phyloP scores from a whole-genome alignment of 1,140 invertebrate species.

The Megathymus violae region DNA sequence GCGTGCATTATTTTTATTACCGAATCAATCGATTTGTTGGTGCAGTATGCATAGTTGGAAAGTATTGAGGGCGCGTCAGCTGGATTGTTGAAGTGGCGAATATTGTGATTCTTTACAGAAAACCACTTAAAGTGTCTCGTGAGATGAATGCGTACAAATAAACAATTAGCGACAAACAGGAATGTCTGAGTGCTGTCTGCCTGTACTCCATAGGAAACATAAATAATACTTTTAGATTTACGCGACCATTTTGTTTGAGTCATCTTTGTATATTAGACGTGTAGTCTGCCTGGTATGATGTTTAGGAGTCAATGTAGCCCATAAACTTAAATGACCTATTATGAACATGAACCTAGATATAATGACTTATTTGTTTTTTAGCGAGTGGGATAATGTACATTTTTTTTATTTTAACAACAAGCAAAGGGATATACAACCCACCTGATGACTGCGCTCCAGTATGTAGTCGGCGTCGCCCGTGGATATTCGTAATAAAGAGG shows the following conservation, averaged over 20 bases:
- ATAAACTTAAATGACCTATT: no score
- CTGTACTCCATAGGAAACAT: conserved; percentile 22
- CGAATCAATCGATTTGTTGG: conserved; percentile 18
- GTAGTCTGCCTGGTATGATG: no score
- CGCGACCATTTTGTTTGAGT: neutral
- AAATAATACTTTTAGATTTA: conserved; percentile 26
- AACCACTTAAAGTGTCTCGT: conserved; percentile 51
- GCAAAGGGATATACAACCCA: no score
- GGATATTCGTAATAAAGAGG: no score
- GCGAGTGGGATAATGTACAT: no score
- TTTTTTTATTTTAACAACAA: no score
- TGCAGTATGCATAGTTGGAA: conserved; percentile 17
- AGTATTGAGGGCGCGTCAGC: conserved; percentile 28
- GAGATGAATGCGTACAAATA: conserved; percentile 51
- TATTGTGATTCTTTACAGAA: conserved; percentile 49
- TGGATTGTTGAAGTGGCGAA: conserved; percentile 50
- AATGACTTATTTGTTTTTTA: no score
- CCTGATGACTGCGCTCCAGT: no score
- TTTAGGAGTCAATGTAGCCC: no score
- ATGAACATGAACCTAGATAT: no score
- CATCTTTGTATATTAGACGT: no score
- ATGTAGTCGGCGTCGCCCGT: no score
- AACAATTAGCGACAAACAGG: conserved; percentile 46
- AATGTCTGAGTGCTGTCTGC: conserved; percentile 34
- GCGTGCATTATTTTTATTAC: conserved; percentile 31